Base-by-base conservation (phyloP, 2,888 invertebrate genomes). In the Leptinotarsa rubiginosa region DNA sequence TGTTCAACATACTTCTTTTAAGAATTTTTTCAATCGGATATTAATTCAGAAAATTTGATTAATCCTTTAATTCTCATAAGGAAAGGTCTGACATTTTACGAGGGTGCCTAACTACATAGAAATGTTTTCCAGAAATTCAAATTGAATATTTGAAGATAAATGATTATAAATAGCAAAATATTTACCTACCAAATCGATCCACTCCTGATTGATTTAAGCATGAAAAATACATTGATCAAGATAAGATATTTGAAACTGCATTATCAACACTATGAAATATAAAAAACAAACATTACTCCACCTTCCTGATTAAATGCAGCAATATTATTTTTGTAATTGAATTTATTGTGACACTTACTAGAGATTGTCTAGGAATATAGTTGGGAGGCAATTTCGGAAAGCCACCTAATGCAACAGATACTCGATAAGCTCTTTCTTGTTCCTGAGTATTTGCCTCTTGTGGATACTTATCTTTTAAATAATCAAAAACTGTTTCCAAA, bases 321-420 rank as follows among this genome's bases (percentile, higher is more conserved):
- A 41, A 41, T 41, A 41, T 12, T 41, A 41, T 41, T 41, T 41
- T 41, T 41, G 41, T 41, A 41, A 10, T 41, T 10, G 41, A 41
- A 41, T 41, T 12, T 3, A 41, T 41, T 41, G 41, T 41, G n/a
- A 62, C 2, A 81, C 85, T 88, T 86, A 92, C 92, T 87, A 90
- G 85, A 74, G 84, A 83, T n/a, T 79, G 79, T 77, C 92, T 87
- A 49, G 86, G 85, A 13, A 91, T 89, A 83, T 91, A 90, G 81
- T 91, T 89, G 4, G 89, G 88, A 0, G 92, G 91, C 68, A 90
- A 83, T 76, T 90, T 84, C 2, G 92, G 92, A 75, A 92, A 90
- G 79, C 91, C 90, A 56, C 91, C 92, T 71, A 88, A 85, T 72
- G 90, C 89, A 59, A 91, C 88, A 78, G 89, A 73, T 22, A 72